These are phyloP conservation scores for Marisa cornuarietis DNA, from an alignment of 1,140 invertebrate species.

Conservation along the genomic window DNA sequence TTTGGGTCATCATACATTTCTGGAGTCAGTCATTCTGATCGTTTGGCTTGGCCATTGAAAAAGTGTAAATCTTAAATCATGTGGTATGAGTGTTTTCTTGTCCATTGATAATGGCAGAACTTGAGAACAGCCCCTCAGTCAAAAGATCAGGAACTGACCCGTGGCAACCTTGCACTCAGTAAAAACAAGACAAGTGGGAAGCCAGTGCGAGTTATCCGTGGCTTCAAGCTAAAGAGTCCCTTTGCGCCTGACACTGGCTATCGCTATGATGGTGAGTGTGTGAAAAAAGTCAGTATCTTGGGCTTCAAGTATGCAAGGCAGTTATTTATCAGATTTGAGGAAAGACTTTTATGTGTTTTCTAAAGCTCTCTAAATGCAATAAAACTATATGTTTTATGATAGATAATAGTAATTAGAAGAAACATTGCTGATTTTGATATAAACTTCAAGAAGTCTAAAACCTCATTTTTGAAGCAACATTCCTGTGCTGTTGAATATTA, in stretches of 20 bases:
- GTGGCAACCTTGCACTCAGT: conserved; percentile 61
- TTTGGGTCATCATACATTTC: too few species aligned
- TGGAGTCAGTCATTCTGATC: too few species aligned
- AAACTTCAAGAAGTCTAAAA: too few species aligned
- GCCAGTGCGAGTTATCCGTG: conserved; percentile 65
- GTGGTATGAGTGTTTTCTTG: conserved; percentile 6
- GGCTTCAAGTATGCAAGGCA: too few species aligned
- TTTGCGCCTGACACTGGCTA: conserved; percentile 65
- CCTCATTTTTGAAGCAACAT: neutral
- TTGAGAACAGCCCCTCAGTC: conserved; percentile 66
- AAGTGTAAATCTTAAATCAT: neutral
- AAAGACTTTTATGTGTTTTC: too few species aligned
- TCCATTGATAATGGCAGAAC: conserved; percentile 47
- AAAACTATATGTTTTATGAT: neutral
- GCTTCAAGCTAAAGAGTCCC: conserved; percentile 64
- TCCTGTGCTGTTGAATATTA: neutral
- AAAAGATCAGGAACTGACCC: conserved; percentile 63
- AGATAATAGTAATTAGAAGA: too few species aligned
- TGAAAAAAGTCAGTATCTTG: too few species aligned
- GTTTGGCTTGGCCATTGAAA: too few species aligned
- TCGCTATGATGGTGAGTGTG: conserved; percentile 61
- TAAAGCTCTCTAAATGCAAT: too few species aligned
- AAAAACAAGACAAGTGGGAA: conserved; percentile 57
- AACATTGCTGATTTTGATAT: too few species aligned
- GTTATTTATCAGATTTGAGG: too few species aligned